Evolutionary conservation across 2,113 vertebrate species (phyloP).

Genomic region (Oostethus manadensis): DNA sequence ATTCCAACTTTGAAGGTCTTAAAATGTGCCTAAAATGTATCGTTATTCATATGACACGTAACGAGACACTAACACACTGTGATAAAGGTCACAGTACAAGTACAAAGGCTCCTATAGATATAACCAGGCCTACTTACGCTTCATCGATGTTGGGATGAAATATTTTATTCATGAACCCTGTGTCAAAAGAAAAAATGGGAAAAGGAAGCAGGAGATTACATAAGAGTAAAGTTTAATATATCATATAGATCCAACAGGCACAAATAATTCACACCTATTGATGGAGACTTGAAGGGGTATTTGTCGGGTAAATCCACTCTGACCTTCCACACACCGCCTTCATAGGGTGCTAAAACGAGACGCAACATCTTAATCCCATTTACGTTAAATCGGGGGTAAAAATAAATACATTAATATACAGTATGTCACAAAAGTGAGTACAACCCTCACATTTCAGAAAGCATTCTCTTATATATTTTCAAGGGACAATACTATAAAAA

Average conservation of each 20-base stretch:
- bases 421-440: too few species aligned
- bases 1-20: too few species aligned
- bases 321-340: slow-evolving; percentile 98
- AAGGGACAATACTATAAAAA: too few species aligned
- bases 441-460: too few species aligned
- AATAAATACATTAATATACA: too few species aligned
- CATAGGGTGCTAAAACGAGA: slow-evolving; percentile 82
- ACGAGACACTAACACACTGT: too few species aligned
- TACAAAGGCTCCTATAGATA: neutral
- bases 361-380: neutral
- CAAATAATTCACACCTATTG: slow-evolving; percentile 82
- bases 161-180: slow-evolving; percentile 99
- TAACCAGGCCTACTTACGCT: slow-evolving; percentile 83
- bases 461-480: too few species aligned
- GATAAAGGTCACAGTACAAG: too few species aligned
- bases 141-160: slow-evolving; percentile 99
- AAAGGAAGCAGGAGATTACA: slow-evolving; percentile 12
- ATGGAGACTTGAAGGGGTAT: slow-evolving; percentile 99
- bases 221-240: neutral
- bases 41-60: too few species aligned
- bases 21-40: too few species aligned
- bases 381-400: neutral
- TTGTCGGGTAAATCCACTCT: slow-evolving; percentile 98
- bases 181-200: slow-evolving; percentile 48
- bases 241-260: neutral